Conservation (phyloP, 2,113 vertebrate species). For the Forbesichthys agassizii region DNA sequence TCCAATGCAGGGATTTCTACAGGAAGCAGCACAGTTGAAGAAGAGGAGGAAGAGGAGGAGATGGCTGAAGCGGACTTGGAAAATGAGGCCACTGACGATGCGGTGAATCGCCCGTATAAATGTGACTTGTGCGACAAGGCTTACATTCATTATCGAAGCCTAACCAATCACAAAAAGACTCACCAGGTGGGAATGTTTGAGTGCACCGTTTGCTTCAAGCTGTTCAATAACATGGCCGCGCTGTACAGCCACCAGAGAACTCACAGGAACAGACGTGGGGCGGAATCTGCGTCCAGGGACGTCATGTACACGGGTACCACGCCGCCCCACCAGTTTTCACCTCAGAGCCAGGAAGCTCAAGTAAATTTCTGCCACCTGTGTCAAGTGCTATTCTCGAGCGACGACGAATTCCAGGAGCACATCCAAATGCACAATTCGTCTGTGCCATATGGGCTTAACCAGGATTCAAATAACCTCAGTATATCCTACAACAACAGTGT, state of each 20-base stretch:
- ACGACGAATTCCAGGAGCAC: conserved; percentile 77
- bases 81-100: conserved; percentile 45
- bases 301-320: conserved; percentile 26
- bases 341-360: conserved; percentile 58
- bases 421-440: conserved; percentile 79
- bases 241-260: conserved; percentile 87
- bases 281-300: conserved; percentile 14
- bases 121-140: conserved; percentile 86
- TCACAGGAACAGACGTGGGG: conserved; percentile 72
- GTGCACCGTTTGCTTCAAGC: conserved; percentile 84
- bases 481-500: conserved; percentile 61
- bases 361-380: conserved; percentile 78
- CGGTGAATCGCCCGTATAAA: conserved; percentile 68
- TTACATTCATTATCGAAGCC: conserved; percentile 86
- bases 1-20: conserved; percentile 14
- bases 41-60: conserved; percentile 44
- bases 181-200: conserved; percentile 86
- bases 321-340: conserved; percentile 51
- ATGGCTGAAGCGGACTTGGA: conserved; percentile 41
- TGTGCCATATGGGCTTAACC: conserved; percentile 62
- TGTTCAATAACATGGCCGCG: conserved; percentile 85
- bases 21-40: conserved; percentile 57
- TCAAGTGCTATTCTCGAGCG: conserved; percentile 71
- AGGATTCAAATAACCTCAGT: conserved; percentile 52
- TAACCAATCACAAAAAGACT: conserved; percentile 88